Percentiles rank a stretch among this genome's conserved stretches.
phyloP scores from a whole-genome alignment of 1,140 invertebrate species.

The Trichogramma pretiosum region DNA sequence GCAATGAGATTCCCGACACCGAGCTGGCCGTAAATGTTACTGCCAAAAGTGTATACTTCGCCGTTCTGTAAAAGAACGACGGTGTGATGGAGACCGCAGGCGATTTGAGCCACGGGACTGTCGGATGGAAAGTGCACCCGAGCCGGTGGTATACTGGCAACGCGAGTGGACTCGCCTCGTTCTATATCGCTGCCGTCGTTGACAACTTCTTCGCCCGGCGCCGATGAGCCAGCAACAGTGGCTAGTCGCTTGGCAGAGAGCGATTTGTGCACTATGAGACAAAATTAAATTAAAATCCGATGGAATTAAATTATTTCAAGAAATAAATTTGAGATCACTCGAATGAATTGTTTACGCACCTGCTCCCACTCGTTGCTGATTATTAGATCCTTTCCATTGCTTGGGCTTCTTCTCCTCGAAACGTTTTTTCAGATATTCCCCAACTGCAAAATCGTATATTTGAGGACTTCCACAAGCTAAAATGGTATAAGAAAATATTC shows the following conservation, averaged over 20 bases:
- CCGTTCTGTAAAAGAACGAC: slow-evolving; percentile 58
- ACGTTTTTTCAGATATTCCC: slow-evolving; percentile 49
- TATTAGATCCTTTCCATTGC: slow-evolving; percentile 42
- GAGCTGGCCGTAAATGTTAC: slow-evolving; percentile 89
- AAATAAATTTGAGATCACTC: too few relatives aligned
- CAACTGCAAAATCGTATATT: slow-evolving; percentile 28
- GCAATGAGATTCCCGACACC: slow-evolving; percentile 76
- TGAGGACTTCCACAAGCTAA: slow-evolving; percentile 46
- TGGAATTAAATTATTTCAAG: too few relatives aligned
- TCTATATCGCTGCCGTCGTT: slow-evolving; percentile 51
- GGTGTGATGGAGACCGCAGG: slow-evolving; percentile 86
- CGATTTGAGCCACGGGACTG: slow-evolving; percentile 69
- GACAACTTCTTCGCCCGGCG: slow-evolving; percentile 36
- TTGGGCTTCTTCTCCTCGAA: slow-evolving; percentile 52
- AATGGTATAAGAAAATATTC: too few relatives aligned
- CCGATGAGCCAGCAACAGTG: neutral
- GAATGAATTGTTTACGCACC: neutral
- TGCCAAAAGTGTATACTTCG: slow-evolving; percentile 84
- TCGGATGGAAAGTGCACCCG: slow-evolving; percentile 58
- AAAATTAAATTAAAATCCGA: too few relatives aligned
- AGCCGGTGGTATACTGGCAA: slow-evolving; percentile 72
- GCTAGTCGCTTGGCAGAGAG: neutral
- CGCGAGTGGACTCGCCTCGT: slow-evolving; percentile 52
- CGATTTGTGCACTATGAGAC: neutral
- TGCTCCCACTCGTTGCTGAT: slow-evolving; percentile 26